phyloP scores from a whole-genome alignment of 1,140 invertebrate species.

The Penaeus vannamei region DNA sequence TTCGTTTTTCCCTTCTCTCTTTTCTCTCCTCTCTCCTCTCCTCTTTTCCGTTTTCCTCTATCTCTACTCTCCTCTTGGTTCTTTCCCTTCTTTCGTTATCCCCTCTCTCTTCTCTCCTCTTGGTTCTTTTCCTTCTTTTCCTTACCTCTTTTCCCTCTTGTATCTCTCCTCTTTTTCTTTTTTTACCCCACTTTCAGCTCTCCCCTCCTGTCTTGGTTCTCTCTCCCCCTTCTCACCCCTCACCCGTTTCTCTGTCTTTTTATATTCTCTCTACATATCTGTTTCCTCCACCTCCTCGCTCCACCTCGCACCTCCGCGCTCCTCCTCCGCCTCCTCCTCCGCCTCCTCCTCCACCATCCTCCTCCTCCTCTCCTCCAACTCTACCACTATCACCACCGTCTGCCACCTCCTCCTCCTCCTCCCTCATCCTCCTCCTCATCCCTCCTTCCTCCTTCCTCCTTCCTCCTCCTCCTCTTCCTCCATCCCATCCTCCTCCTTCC shows the following conservation, averaged over 20 bases:
- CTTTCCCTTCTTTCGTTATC: slow-evolving; percentile 1
- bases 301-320: neutral
- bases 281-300: neutral
- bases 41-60: neutral
- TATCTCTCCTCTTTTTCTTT: no score
- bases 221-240: neutral
- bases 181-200: neutral
- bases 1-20: neutral
- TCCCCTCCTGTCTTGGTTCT: neutral
- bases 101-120: slow-evolving; percentile 1
- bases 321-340: neutral
- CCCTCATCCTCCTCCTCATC: no score
- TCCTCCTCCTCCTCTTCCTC: neutral
- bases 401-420: slow-evolving; percentile 1
- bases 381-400: neutral
- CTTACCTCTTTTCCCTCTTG: neutral
- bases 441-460: neutral
- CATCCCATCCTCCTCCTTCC: no score
- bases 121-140: neutral
- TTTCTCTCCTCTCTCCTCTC: neutral
- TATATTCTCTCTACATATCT: neutral
- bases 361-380: neutral
- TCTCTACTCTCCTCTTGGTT: neutral
- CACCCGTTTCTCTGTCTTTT: neutral
- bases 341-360: neutral